phyloP scores from a whole-genome alignment of 2,797 vertebrate species.

The Nasua narica region DNA sequence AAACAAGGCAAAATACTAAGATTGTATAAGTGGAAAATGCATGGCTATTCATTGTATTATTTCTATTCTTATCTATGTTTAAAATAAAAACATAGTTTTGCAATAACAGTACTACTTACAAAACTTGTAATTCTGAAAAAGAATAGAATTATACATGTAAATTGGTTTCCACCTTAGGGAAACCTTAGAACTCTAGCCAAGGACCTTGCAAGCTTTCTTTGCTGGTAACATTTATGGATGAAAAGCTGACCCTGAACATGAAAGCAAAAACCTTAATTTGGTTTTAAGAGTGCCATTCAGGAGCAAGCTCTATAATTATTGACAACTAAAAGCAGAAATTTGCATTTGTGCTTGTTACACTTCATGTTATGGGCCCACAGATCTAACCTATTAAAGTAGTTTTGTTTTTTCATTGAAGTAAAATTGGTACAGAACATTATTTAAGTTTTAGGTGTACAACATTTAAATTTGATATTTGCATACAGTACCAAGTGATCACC shows the following conservation, averaged over 20 bases:
- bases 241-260: not conserved
- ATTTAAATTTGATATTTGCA: not conserved
- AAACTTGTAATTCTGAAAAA: not conserved
- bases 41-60: not conserved
- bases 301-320: not conserved
- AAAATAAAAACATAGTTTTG: slow-evolving; percentile 16
- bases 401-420: not conserved
- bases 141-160: not conserved
- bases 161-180: not conserved
- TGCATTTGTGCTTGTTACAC: not conserved
- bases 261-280: not conserved
- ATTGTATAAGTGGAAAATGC: not conserved
- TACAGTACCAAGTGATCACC: not conserved
- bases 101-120: not conserved
- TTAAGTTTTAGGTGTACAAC: not conserved
- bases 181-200: not conserved
- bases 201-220: not conserved
- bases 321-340: slow-evolving; percentile 29
- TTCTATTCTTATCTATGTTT: slow-evolving; percentile 44
- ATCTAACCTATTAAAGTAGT: not conserved
- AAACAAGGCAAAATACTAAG: slow-evolving; percentile 34
- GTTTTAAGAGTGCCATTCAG: not conserved
- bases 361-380: not conserved
- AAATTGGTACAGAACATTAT: not conserved
- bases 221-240: not conserved